Percentiles rank a stretch among this genome's conserved stretches.
These are phyloP conservation scores for Caretta caretta DNA, from an alignment of 2,113 vertebrate genomes.

Conservation along the genomic window DNA sequence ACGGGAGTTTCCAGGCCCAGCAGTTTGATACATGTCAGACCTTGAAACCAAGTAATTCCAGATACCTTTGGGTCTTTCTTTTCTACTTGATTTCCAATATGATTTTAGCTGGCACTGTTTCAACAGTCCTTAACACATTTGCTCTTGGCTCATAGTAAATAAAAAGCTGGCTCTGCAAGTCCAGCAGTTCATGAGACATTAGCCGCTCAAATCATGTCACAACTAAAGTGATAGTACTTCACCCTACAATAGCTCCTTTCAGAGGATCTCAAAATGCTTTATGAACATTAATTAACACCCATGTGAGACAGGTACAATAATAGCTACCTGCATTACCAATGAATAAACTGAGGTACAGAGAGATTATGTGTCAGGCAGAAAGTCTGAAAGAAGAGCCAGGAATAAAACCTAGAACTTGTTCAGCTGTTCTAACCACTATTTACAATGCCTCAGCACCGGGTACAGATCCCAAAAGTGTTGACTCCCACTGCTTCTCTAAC, in stretches of 20 bases:
- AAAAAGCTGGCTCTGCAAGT: neutral
- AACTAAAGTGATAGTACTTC: fast-evolving
- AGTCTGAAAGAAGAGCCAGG: neutral
- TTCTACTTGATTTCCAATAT: fast-evolving
- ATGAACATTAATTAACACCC: fast-evolving
- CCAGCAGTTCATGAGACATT: fast-evolving
- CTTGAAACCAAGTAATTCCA: neutral
- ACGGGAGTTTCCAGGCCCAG: neutral
- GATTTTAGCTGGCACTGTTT: neutral
- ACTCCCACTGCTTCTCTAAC: neutral
- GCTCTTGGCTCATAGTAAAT: neutral
- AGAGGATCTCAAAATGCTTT: fast-evolving
- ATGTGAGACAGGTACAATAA: neutral
- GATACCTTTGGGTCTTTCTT: neutral
- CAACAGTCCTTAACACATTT: fast-evolving
- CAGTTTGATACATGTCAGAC: neutral
- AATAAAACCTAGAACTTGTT: neutral
- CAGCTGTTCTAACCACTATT: neutral
- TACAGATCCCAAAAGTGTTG: neutral
- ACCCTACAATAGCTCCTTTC: fast-evolving
- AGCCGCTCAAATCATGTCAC: fast-evolving
- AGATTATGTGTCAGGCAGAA: neutral
- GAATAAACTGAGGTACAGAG: neutral
- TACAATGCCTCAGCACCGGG: neutral
- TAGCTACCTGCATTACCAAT: fast-evolving